A percentile compares a stretch with the other conserved stretches of the same genome.
These are phyloP conservation scores for Athalia rosae DNA, from an alignment of 2,888 invertebrate species.

Conservation along the genomic window DNA sequence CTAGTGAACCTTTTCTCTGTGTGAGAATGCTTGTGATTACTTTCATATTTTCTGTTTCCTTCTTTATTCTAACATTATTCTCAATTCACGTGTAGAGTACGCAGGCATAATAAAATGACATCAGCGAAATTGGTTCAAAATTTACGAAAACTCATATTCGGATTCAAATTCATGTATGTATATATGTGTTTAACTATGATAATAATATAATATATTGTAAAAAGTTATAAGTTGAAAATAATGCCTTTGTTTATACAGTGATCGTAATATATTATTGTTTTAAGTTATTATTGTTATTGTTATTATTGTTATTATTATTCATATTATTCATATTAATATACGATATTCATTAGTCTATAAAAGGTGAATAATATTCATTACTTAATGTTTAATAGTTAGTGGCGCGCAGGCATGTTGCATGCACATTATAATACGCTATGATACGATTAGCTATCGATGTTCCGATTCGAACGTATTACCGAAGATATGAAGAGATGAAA, in stretches of 20 bases:
- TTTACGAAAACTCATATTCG: constrained; percentile 49
- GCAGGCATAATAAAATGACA: constrained; percentile 42
- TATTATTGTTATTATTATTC: constrained; percentile 54
- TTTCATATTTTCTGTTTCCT: constrained; percentile 52
- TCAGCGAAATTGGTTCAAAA: constrained; percentile 53
- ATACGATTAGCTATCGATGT: no score
- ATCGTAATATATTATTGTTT: constrained; percentile 66
- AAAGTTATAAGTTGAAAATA: constrained; percentile 61
- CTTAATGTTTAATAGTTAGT: constrained; percentile 69
- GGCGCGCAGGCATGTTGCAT: constrained; percentile 57
- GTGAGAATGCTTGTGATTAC: constrained; percentile 49
- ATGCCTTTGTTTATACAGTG: constrained; percentile 71
- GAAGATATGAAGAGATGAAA: no score
- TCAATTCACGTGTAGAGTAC: constrained; percentile 35
- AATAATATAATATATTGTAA: constrained; percentile 53
- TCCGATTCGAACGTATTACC: no score
- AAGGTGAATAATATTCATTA: constrained; percentile 63
- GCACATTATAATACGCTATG: not conserved
- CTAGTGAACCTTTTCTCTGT: constrained; percentile 52
- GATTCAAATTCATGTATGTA: not conserved
- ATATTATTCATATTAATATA: no score
- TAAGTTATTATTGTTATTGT: constrained; percentile 63
- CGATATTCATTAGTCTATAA: constrained; percentile 46
- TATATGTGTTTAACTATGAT: not conserved
- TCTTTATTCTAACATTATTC: constrained; percentile 49